Evolutionary conservation across 53 echinoderm and acorn worm species (phyloP), one percentile per base, ranked within the genome.

Genomic region (Temnopleurus reevesii): DNA sequence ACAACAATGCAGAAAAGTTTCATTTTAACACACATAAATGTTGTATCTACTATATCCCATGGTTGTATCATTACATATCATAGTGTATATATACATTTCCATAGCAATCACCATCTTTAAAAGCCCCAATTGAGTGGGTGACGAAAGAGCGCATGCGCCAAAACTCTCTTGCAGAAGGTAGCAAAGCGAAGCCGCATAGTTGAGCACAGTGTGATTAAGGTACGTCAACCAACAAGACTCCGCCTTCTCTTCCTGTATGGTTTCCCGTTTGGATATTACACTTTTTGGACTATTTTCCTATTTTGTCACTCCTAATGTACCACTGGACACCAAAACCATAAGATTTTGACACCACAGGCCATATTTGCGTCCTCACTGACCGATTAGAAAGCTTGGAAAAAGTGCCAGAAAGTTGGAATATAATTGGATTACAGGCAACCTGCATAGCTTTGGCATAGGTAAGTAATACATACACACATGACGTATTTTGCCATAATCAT

Each of bases 401-500:
- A 79, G 79, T 30, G 49, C 19, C 79, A 47, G 47, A 79, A 79
- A 79, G 79, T 79, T 79, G 79, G 79, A 12, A 13, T 27, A 30
- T 79, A 79, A 79, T 47, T 41, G 46, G 79, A 49, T 79, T 79
- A 79, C 17, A 47, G 79, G 47, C 79, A 79, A 45, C 18, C 79
- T 12, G 26, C 49, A 49, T 79, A 49, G 79, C 79, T 79, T 49
- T 47, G 27, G 28, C 49, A 46, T 29, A 79, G 79, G 79, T 79
- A 17, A 47, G 79, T 79, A 79, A 47, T 79, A 49, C 79, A 49
- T 49, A 49, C 41, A 49, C 49, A 79, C 29, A 79, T 79, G 79
- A 51, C 51, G 79, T 79, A 79, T 46, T 79, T 79, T 79, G 49
- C 47, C 41, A 49, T 79, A 79, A 79, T 79, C 46, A 79, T 79